Evolutionary conservation across 2,888 invertebrate genomes (phyloP), one percentile per base, ranked within the genome.

Genomic region (Heliconius ismenius): DNA sequence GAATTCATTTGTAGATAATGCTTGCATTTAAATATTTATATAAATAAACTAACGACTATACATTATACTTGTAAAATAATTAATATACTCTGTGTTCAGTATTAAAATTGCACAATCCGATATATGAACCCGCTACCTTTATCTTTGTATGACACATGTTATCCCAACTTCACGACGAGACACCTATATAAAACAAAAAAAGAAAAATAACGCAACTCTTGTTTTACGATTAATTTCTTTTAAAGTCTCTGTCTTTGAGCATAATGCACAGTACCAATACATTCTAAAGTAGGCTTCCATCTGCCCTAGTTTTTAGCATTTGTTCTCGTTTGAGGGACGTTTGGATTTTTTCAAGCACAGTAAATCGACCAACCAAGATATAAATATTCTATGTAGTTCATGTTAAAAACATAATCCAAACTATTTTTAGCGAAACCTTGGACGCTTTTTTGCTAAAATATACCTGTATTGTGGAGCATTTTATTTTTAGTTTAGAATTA

Each of bases 261-360:
- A 73, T 43, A 63, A 73, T 73, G 39, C 73, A 73, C 62, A 73
- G 73, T 43, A 73, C 73, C 63, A 73, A 73, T 73, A 73, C 73
- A 73, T 73, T 73, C 62, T 73, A 73, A 73, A 73, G 73, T 73
- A 73, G 73, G 73, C 73, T 73, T 73, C 73, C 73, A 73, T 73
- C 73, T 73, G 73, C 73, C 73, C 73, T 73, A 73, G 73, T 73
- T 73, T 73, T 73, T 63, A 73, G 73, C 73, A 73, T 73, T 73
- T 73, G 73, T 73, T 73, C 73, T 73, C 73, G 73, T 73, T 73
- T 39, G 62, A 63, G 73, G 73, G 62, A 62, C 62, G 60, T 73
- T 73, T 60, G 62, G 39, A 62, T 63, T 73, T 73, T 73, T 43
- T 62, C 62, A 62, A 73, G 62, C 62, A 63, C 73, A 62, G 73